Evolutionary conservation across 1,140 invertebrate species (phyloP).

Genomic region (Dinoponera quadriceps): DNA sequence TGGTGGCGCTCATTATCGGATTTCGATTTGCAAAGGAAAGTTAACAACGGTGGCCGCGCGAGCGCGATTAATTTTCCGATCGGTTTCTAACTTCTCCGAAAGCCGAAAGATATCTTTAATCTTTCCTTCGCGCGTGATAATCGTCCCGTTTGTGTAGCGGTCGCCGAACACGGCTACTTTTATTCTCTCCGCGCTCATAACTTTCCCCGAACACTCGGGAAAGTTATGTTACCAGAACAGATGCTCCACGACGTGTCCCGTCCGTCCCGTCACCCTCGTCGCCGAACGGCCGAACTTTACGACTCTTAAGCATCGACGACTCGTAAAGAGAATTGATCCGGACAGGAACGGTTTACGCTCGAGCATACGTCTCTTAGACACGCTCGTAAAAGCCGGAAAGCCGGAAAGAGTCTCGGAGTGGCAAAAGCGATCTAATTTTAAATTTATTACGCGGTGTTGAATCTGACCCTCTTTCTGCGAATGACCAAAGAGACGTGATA

Average conservation of each 20-base stretch:
- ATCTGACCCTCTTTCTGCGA: too few species aligned
- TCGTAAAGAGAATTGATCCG: conserved; percentile 57
- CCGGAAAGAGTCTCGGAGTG: background rate
- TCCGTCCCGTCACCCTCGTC: background rate
- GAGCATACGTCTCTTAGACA: background rate
- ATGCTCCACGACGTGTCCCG: conserved; percentile 1
- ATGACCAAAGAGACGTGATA: too few species aligned
- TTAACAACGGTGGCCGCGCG: background rate
- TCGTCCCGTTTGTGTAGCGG: background rate
- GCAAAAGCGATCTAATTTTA: conserved; percentile 22
- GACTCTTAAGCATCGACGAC: conserved; percentile 52
- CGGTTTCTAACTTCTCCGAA: background rate
- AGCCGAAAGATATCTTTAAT: conserved; percentile 14
- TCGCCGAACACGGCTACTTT: background rate
- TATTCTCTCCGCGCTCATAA: background rate
- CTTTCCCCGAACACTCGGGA: background rate
- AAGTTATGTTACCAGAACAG: background rate
- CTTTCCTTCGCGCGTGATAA: conserved; percentile 8
- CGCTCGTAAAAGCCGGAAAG: background rate
- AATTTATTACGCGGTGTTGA: conserved; percentile 11
- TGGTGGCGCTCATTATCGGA: background rate
- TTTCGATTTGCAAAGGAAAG: conserved; percentile 30
- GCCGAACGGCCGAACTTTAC: conserved; percentile 17
- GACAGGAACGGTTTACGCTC: background rate
- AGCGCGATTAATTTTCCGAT: conserved; percentile 37